Percentiles rank a stretch among this genome's conserved stretches.
Conservation (phyloP, 1,140 invertebrate species). For the Papilio xuthus region DNA sequence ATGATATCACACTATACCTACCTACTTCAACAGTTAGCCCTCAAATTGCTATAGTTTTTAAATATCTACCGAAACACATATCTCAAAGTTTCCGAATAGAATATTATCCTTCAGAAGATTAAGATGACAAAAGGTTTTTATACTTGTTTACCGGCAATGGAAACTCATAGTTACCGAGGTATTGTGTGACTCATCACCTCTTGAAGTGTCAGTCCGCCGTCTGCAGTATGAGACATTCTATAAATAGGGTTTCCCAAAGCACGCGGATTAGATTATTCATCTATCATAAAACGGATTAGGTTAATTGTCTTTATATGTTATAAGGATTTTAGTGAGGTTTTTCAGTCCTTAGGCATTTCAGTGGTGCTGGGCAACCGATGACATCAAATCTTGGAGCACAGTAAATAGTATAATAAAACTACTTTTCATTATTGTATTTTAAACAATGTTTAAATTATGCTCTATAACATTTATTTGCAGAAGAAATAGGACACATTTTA, state of each 20-base stretch:
- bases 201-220: not conserved
- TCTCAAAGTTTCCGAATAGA: no score
- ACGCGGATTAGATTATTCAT: conserved; percentile 7
- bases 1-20: no score
- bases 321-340: not conserved
- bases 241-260: not conserved
- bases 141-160: no score
- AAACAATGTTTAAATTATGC: not conserved
- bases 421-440: not conserved
- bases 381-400: not conserved
- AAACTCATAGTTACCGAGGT: no score
- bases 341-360: not conserved
- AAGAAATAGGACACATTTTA: no score
- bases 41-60: no score
- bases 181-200: not conserved
- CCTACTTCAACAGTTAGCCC: no score
- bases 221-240: not conserved
- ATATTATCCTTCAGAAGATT: no score
- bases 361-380: not conserved
- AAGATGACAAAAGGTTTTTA: no score
- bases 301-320: not conserved
- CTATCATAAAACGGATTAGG: not conserved
- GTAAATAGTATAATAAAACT: not conserved
- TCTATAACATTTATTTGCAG: not conserved
- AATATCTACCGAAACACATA: no score